Percentiles rank a stretch among this genome's conserved stretches.
These are phyloP conservation scores for Saxidomus purpurata DNA, from an alignment of 1,140 invertebrate genomes.

Conservation along the genomic window DNA sequence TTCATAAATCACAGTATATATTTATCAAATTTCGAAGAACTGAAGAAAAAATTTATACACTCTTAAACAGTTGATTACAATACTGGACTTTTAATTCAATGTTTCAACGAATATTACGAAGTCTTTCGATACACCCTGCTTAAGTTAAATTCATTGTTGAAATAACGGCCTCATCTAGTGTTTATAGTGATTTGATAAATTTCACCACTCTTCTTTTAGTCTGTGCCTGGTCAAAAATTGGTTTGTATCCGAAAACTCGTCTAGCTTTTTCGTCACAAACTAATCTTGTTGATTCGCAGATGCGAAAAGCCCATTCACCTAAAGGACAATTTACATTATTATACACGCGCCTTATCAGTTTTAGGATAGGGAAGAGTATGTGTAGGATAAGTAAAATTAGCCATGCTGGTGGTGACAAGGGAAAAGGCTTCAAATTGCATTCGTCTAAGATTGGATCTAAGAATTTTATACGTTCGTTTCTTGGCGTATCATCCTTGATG, in stretches of 20 bases:
- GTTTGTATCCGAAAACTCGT: background rate
- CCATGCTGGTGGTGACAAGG: background rate
- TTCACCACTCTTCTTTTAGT: background rate
- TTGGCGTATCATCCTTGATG: conserved; percentile 9
- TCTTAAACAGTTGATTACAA: too few species aligned
- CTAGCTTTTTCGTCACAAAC: background rate
- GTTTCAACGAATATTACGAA: too few species aligned
- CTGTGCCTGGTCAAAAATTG: background rate
- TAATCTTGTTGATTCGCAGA: background rate
- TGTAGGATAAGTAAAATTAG: background rate
- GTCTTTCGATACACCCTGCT: too few species aligned
- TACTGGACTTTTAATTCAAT: too few species aligned
- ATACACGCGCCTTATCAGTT: background rate
- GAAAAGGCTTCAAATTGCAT: background rate
- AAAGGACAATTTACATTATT: background rate
- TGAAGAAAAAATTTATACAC: too few species aligned
- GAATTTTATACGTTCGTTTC: background rate
- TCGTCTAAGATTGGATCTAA: background rate
- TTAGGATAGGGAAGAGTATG: background rate
- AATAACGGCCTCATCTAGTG: too few species aligned
- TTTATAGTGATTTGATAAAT: conserved; percentile 14
- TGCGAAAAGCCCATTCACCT: background rate
- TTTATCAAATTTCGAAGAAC: too few species aligned
- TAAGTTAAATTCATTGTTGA: too few species aligned
- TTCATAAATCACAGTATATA: too few species aligned